phyloP scores from a whole-genome alignment of 92 coral and sea anemone genomes.

The Phenganax stokvisi region DNA sequence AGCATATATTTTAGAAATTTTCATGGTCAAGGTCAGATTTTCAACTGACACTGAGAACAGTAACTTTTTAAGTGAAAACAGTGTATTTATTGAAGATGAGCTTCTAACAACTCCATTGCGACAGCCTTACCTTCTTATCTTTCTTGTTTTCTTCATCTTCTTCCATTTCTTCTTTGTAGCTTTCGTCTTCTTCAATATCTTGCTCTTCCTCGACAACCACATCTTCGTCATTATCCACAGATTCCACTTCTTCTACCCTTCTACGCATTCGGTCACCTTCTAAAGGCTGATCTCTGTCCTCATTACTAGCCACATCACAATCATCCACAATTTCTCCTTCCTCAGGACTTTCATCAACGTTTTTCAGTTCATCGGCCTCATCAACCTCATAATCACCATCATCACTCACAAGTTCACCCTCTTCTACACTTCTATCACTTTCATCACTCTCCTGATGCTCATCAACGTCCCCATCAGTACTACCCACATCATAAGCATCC shows the following conservation, averaged over 20 bases:
- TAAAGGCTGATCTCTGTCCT: constrained; percentile 33
- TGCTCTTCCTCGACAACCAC: constrained; percentile 37
- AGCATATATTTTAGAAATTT: too few relatives aligned
- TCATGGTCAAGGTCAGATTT: too few relatives aligned
- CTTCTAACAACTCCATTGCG: too few relatives aligned
- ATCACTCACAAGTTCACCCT: constrained; percentile 4
- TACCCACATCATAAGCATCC: constrained; percentile 16
- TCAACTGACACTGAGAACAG: too few relatives aligned
- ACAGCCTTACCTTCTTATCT: neutral
- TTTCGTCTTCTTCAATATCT: constrained; percentile 28
- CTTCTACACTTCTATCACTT: neutral
- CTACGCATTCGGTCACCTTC: neutral
- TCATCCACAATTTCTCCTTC: constrained; percentile 11
- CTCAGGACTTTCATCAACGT: neutral
- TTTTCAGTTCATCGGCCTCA: neutral
- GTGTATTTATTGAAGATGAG: too few relatives aligned
- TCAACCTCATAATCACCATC: neutral
- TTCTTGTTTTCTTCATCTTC: constrained; percentile 20
- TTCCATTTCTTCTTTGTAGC: constrained; percentile 1
- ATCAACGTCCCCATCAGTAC: constrained; percentile 1
- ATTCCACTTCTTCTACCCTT: neutral
- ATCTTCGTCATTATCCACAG: constrained; percentile 10
- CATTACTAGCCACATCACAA: constrained; percentile 10
- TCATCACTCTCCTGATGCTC: constrained; percentile 15
- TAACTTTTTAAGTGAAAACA: too few relatives aligned